A percentile compares a stretch with the other conserved stretches of the same genome.
Evolutionary conservation across 2,113 vertebrate species (phyloP).

Genomic region (Chinchilla lanigera): DNA sequence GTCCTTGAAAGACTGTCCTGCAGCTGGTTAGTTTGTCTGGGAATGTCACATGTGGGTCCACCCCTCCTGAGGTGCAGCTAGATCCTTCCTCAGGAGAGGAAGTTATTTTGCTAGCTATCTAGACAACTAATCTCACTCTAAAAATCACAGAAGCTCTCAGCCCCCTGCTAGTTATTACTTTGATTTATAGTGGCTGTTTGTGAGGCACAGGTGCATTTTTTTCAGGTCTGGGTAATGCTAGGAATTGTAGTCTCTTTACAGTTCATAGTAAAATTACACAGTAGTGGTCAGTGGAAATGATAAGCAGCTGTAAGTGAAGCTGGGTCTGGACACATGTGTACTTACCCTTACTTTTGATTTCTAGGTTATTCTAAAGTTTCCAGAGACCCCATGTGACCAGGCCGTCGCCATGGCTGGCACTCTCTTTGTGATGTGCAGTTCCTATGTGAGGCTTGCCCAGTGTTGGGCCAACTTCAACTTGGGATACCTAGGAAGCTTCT

Average conservation of each 20-base stretch:
- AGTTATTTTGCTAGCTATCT: no score
- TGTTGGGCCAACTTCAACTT: background rate
- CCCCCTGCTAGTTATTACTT: background rate
- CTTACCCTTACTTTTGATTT: background rate
- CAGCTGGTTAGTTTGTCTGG: no score
- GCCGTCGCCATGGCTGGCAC: no score
- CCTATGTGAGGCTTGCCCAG: background rate
- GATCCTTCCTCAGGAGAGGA: background rate
- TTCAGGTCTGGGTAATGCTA: background rate
- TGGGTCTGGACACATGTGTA: background rate
- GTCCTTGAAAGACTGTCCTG: background rate
- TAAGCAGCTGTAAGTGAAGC: background rate
- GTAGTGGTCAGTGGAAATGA: background rate
- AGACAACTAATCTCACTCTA: background rate
- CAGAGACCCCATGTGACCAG: background rate
- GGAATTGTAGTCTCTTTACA: background rate
- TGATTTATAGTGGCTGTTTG: background rate
- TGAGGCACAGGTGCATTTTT: background rate
- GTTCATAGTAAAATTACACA: background rate
- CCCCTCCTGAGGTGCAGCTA: no score
- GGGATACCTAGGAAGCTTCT: background rate
- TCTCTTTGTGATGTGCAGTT: rapidly evolving
- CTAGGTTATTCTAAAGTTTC: background rate
- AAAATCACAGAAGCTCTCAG: no score
- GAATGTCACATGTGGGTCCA: background rate